Conservation (phyloP, 2,888 invertebrate species). For the Kryphioiulus occultus region DNA sequence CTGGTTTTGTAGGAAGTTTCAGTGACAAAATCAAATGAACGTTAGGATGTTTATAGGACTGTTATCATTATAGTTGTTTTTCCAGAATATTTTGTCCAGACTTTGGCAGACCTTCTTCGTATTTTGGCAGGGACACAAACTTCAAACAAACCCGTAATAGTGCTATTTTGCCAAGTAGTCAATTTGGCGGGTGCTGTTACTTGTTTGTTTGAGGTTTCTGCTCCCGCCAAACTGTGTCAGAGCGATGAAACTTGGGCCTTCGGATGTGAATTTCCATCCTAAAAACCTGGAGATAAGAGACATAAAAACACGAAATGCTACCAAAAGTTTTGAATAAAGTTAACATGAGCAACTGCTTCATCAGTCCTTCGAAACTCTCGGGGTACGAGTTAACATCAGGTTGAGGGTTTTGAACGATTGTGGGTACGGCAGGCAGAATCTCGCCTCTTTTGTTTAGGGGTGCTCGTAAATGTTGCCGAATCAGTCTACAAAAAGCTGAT, state of each 20-base stretch:
- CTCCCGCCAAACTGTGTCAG: neutral
- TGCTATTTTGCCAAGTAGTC: neutral
- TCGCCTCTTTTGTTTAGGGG: neutral
- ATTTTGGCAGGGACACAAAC: neutral
- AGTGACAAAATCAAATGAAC: too few species aligned
- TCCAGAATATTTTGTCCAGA: neutral
- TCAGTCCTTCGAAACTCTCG: neutral
- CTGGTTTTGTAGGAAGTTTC: too few species aligned
- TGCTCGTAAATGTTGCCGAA: neutral
- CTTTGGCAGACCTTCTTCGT: neutral
- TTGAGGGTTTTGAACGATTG: too few species aligned
- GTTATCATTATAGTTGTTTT: too few species aligned
- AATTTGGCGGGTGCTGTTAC: neutral
- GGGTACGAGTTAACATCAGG: neutral
- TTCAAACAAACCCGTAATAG: neutral
- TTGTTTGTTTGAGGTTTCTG: neutral
- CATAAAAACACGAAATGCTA: constrained; percentile 26
- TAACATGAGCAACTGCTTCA: neutral
- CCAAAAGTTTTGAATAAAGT: neutral
- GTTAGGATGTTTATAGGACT: too few species aligned
- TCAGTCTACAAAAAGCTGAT: neutral
- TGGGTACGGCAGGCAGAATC: too few species aligned
- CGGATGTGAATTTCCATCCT: constrained; percentile 22
- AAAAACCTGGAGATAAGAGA: constrained; percentile 32
- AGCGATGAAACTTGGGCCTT: neutral